These are phyloP conservation scores for Grammomys dolichurus DNA, from an alignment of 2,113 vertebrate genomes.

Conservation along the genomic window DNA sequence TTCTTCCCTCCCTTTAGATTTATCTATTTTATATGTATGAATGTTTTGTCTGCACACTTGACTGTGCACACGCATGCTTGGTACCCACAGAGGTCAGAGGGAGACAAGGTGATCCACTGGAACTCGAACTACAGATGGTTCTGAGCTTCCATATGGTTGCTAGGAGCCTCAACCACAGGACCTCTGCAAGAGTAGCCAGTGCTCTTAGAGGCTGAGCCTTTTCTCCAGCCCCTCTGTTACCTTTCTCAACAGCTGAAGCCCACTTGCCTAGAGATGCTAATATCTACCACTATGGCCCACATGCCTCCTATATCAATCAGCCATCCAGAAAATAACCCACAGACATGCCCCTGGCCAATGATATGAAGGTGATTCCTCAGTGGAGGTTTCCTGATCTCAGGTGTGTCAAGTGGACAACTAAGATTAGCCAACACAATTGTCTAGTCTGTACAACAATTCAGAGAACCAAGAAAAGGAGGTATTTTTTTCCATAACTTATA, in stretches of 20 bases:
- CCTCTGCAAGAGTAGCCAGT: background rate
- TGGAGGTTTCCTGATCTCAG: background rate
- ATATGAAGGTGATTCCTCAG: background rate
- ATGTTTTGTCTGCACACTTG: background rate
- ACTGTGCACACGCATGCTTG: background rate
- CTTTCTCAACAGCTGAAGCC: background rate
- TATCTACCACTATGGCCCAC: background rate
- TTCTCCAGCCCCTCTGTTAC: background rate
- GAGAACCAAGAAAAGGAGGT: background rate
- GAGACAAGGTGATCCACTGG: background rate
- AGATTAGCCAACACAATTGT: background rate
- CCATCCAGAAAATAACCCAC: background rate
- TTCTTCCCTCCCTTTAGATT: background rate
- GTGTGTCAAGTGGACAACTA: background rate
- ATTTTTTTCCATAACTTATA: background rate
- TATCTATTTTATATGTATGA: background rate
- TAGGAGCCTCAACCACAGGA: no score
- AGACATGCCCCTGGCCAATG: background rate
- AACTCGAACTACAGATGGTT: background rate
- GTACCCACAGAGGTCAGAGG: background rate
- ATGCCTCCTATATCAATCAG: background rate
- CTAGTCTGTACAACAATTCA: background rate
- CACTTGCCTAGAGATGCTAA: background rate
- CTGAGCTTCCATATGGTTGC: background rate
- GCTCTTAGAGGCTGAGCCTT: background rate